Evolutionary conservation across 2,113 vertebrate genomes (phyloP), one percentile per base, ranked within the genome.

Genomic region (Aphyosemion australe): DNA sequence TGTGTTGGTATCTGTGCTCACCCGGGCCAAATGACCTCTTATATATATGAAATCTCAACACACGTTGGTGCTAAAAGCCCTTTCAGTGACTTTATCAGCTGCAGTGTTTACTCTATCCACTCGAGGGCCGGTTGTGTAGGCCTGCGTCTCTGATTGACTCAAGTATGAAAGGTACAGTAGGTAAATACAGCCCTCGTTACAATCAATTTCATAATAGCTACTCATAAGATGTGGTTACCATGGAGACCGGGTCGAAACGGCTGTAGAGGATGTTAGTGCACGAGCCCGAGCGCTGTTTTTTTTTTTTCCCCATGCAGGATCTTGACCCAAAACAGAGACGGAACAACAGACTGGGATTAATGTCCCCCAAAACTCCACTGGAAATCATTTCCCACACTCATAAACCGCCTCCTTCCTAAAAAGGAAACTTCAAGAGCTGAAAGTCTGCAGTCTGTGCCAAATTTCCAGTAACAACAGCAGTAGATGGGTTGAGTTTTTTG

Each of bases 161-260:
- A 20, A 46, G 34, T 42, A 63, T 41, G 18, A 46, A 19, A 68
- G 62, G 62, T 51, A 32, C 14, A 42, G 37, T 19, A 43, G 49
- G 46, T 61, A 70, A 79, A 76, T 72, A 69, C 66, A 69, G 34
- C 61, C 50, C 72, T 63, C 0, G 39, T 65, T 71, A 56, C 57
- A 75, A 68, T 65, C 74, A 62, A 67, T 83, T 75, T 78, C 48
- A 72, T 79, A 81, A 82, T 58, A 57, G 12, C 42, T 56, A 49
- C 65, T 58, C 62, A 59, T 20, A 42, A 61, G 50, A 74, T 64
- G 74, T 37, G 21, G 84, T 85, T 84, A 73, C 86, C 83, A 88
- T 84, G 78, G 83, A 45, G 78, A 90, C 71, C 1, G 49, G 12
- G 3, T 37, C 64, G 18, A 73, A 69, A 76, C 47, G 14, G 51